Conservation (phyloP, 1,140 invertebrate genomes). For the Phocides pigmalion region DNA sequence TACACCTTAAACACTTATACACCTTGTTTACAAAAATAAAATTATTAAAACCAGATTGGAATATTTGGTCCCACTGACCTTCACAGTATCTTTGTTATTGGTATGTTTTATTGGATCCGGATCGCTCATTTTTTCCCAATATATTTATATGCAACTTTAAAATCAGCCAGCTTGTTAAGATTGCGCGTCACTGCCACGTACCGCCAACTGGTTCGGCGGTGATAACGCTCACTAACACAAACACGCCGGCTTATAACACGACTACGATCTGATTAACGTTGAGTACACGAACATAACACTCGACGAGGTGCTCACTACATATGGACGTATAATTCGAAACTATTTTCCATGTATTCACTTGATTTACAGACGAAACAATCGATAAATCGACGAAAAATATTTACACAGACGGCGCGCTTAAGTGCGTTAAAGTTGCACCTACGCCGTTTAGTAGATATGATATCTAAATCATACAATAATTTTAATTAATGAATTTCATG, state of each 20-base stretch:
- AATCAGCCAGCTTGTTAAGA: constrained; percentile 39
- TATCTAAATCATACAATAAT: too few species aligned
- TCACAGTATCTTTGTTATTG: constrained; percentile 38
- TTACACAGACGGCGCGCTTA: constrained; percentile 50
- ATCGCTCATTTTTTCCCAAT: constrained; percentile 55
- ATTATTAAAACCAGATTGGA: background rate
- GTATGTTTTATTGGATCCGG: constrained; percentile 47
- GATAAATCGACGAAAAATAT: constrained; percentile 59
- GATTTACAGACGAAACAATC: constrained; percentile 60
- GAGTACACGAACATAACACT: constrained; percentile 38
- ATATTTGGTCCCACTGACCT: constrained; percentile 39
- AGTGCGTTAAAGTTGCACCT: too few species aligned
- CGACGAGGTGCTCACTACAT: constrained; percentile 42
- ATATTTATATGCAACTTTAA: constrained; percentile 37
- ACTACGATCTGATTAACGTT: constrained; percentile 50
- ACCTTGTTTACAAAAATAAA: constrained; percentile 16
- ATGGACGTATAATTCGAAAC: constrained; percentile 46
- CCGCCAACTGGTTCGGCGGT: constrained; percentile 50
- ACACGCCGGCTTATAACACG: constrained; percentile 46
- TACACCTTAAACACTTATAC: too few species aligned
- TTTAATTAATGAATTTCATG: too few species aligned
- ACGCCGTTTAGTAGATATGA: too few species aligned
- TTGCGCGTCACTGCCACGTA: constrained; percentile 67
- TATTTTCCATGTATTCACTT: constrained; percentile 41
- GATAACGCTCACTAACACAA: constrained; percentile 55